These are phyloP conservation scores for Apodemia duryi DNA, from an alignment of 2,888 invertebrate species.

Conservation along the genomic window DNA sequence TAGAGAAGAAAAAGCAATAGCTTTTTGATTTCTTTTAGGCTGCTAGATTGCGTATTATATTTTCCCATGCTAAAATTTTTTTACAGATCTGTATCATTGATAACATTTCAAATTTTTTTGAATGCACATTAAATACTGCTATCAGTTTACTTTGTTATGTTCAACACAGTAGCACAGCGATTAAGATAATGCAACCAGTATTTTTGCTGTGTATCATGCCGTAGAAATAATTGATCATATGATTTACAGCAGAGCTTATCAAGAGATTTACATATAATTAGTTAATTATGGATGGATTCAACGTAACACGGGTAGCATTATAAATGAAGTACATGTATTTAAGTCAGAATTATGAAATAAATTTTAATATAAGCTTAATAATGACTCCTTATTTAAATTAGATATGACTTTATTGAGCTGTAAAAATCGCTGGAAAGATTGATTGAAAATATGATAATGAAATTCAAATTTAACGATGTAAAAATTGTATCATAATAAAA, in stretches of 20 bases:
- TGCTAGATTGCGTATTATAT: too few species aligned
- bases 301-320: background rate
- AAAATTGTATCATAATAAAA: background rate
- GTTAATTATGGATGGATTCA: background rate
- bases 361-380: background rate
- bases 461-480: background rate
- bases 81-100: too few species aligned
- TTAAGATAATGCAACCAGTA: constrained; percentile 2
- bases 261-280: constrained; percentile 7
- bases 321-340: constrained; percentile 1
- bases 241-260: constrained; percentile 10
- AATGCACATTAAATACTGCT: too few species aligned
- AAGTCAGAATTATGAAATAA: background rate
- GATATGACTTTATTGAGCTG: too few species aligned
- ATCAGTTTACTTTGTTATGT: too few species aligned
- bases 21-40: too few species aligned
- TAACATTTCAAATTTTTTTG: too few species aligned
- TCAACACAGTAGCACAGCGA: background rate
- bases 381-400: too few species aligned
- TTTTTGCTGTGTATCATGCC: constrained; percentile 7
- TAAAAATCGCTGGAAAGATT: too few species aligned
- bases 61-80: too few species aligned
- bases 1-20: too few species aligned
- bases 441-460: background rate
- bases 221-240: constrained; percentile 7